Conservation (phyloP, 2,888 invertebrate species). For the Tolmerus cingulatus region DNA sequence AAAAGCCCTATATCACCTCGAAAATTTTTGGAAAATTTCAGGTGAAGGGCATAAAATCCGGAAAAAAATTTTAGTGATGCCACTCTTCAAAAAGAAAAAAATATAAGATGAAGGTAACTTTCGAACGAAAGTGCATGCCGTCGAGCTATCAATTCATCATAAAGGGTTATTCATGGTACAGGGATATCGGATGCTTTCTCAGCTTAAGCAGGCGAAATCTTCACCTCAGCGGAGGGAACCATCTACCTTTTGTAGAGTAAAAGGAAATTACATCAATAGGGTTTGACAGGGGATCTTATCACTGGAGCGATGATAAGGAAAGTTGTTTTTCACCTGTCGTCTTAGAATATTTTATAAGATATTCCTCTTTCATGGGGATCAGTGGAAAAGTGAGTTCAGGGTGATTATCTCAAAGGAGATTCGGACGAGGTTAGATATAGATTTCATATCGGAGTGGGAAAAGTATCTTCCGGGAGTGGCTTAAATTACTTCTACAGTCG, state of each 20-base stretch:
- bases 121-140: not conserved
- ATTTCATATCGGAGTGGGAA: not conserved
- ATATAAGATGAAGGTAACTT: not conserved
- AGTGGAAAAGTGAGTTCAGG: not conserved
- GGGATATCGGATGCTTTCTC: not conserved
- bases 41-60: not conserved
- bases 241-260: not conserved
- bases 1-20: not conserved
- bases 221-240: not conserved
- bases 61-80: not conserved
- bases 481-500: not conserved
- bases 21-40: not conserved
- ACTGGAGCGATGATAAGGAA: not conserved
- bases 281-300: constrained; percentile 1
- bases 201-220: not conserved
- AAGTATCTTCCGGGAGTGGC: not conserved
- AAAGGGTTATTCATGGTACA: not conserved
- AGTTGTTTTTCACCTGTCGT: constrained; percentile 35
- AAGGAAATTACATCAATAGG: constrained; percentile 26
- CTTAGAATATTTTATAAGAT: constrained; percentile 25
- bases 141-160: constrained; percentile 25
- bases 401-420: not conserved
- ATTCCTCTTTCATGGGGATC: not conserved
- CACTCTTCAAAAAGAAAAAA: not conserved
- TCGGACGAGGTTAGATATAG: not conserved